These are phyloP conservation scores for Phenganax marumi DNA, from an alignment of 92 coral and sea anemone species.

Conservation along the genomic window DNA sequence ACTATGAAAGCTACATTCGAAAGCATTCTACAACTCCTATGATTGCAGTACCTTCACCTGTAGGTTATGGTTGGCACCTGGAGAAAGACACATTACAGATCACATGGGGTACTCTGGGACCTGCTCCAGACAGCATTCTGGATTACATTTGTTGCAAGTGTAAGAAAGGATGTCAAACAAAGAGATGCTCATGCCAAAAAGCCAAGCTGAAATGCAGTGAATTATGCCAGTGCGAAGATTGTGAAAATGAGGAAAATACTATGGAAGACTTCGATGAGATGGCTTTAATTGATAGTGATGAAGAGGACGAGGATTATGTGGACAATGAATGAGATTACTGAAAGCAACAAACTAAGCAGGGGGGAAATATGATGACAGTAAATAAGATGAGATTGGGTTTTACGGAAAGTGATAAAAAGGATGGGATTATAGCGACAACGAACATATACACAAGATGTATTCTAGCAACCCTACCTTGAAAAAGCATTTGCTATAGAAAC, in stretches of 20 bases:
- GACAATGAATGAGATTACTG: not conserved
- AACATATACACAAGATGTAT: no score
- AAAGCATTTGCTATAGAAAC: no score
- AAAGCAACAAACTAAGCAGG: no score
- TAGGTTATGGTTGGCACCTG: constrained; percentile 16
- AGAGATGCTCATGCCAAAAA: constrained; percentile 3
- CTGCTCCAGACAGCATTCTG: constrained; percentile 13
- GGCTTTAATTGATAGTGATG: not conserved
- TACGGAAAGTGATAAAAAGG: not conserved
- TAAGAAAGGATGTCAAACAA: constrained; percentile 23
- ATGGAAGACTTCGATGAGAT: not conserved
- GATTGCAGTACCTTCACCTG: not conserved
- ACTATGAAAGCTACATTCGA: not conserved
- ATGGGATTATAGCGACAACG: no score
- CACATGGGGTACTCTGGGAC: constrained; percentile 3
- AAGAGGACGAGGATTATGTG: not conserved
- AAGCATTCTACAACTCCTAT: constrained; percentile 9
- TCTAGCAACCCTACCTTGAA: no score
- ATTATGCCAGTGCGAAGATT: not conserved
- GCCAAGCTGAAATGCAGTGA: constrained; percentile 4
- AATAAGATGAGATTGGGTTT: not conserved
- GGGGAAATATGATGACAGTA: no score
- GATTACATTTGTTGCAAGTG: constrained; percentile 17
- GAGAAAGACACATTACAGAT: not conserved
- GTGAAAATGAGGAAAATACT: not conserved